Evolutionary conservation across 2,797 vertebrate species (phyloP), one percentile per base, ranked within the genome.

Genomic region (Rhinoraja longicauda): DNA sequence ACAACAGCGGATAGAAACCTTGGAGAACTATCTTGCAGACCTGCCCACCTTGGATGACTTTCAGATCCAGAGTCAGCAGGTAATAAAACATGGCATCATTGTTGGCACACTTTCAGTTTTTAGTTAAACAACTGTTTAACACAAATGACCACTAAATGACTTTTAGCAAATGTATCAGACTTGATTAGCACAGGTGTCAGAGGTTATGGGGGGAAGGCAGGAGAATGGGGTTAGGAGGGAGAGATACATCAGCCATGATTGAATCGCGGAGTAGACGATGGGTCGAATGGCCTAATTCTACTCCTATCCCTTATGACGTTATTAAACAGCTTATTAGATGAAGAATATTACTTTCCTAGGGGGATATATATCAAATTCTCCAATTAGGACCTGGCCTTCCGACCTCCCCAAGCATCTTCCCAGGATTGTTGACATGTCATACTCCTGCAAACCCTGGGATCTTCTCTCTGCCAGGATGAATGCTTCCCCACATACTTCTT

Each of bases 11-110:
- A 98, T 99, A 32, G 98, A 99, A 95, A 99, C 98, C 0, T 96
- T 99, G 95, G 99, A 99, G 95, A 99, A 98, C 94, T 99, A 99
- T 78, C 96, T 99, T 45, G 98, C 98, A 24, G 98, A 99, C 94
- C 96, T 99, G 76, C 98, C 99, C 76, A 98, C 98, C 0, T 95
- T 98, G 94, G 98, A 98, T 39, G 97, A 99, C 94, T 97, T 98
- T 26, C 97, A 99, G 94, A 96, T 95, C 19, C 98, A 99, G 95
- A 95, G 96, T 93, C 96, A 97, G 88, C 97, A 98, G 98, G 98
- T 99, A 96, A 94, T 19, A 29, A 88, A 59, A 19, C 21, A 29
- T 12, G 12, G 53, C 4, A 21, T n/a, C 24, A 75, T 92, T 21
- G 10, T 26, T 75, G 10, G 24, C 4, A 13, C 19, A 45, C 0